These are phyloP conservation scores for Parascotia fuliginaria DNA, from an alignment of 2,888 invertebrate genomes.

Conservation along the genomic window DNA sequence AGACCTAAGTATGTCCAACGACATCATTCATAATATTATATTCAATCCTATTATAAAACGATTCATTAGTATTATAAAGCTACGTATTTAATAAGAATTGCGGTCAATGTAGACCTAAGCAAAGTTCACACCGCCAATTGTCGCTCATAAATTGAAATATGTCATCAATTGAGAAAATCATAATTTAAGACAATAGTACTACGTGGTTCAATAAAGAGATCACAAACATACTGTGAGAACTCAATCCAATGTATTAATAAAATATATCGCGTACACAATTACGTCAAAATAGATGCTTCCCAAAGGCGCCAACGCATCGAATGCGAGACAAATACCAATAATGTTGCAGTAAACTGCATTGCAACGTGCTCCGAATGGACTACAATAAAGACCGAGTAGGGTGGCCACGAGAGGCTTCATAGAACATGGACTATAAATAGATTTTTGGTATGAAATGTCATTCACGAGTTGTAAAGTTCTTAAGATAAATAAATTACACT, in stretches of 20 bases:
- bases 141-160: conserved; percentile 17
- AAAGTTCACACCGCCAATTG: conserved; percentile 7
- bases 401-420: conserved; percentile 15
- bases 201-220: conserved; percentile 38
- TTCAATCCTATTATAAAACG: background rate
- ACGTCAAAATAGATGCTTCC: conserved; percentile 55
- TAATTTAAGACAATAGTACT: conserved; percentile 37
- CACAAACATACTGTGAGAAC: conserved; percentile 53
- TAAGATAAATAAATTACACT: too few relatives aligned
- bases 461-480: too few relatives aligned
- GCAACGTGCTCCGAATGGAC: conserved; percentile 43
- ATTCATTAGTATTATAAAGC: background rate
- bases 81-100: too few relatives aligned
- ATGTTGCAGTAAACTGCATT: conserved; percentile 53
- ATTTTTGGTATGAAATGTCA: background rate
- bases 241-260: conserved; percentile 57
- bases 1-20: background rate
- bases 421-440: background rate
- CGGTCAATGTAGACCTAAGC: too few relatives aligned
- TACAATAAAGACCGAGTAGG: conserved; percentile 26
- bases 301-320: conserved; percentile 65
- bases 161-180: conserved; percentile 25
- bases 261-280: conserved; percentile 63
- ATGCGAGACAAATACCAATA: conserved; percentile 69
- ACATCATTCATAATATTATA: background rate